Evolutionary conservation across 2,888 invertebrate species (phyloP).

Genomic region (Parapristionchus giblindavisi): DNA sequence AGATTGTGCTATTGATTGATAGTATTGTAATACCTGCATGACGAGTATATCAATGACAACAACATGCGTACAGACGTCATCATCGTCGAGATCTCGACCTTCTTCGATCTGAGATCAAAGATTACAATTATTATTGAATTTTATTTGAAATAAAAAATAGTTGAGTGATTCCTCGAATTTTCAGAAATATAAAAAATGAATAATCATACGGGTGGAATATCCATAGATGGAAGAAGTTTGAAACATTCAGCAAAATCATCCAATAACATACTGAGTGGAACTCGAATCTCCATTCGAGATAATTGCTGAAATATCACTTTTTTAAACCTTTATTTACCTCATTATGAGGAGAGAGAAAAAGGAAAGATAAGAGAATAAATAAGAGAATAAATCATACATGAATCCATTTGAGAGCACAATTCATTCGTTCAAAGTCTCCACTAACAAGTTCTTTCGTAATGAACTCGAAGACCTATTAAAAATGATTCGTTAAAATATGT

Average conservation of each 20-base stretch:
- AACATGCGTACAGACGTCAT: conserved; percentile 78
- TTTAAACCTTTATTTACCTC: not conserved
- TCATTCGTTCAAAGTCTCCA: conserved; percentile 71
- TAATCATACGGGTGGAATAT: conserved; percentile 3
- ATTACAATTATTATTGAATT: not conserved
- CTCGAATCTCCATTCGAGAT: conserved; percentile 72
- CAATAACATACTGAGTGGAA: conserved; percentile 72
- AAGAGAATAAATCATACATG: conserved; percentile 57
- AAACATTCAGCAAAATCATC: conserved; percentile 68
- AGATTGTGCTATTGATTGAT: not conserved
- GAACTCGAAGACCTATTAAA: conserved; percentile 88
- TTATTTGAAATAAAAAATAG: too few species aligned
- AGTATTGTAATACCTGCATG: conserved; percentile 80
- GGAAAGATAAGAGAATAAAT: not conserved
- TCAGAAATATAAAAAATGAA: not conserved
- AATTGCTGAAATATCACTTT: conserved; percentile 70
- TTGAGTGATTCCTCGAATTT: not conserved
- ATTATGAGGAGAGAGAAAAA: not conserved
- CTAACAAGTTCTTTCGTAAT: conserved; percentile 82
- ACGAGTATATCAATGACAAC: conserved; percentile 93
- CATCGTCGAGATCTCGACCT: conserved; percentile 57
- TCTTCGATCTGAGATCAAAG: conserved; percentile 45
- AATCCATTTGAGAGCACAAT: conserved; percentile 73
- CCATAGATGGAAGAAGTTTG: conserved; percentile 39
- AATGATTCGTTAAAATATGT: not conserved